Conservation (phyloP, 2,888 invertebrate genomes). For the Coenonympha arcania region DNA sequence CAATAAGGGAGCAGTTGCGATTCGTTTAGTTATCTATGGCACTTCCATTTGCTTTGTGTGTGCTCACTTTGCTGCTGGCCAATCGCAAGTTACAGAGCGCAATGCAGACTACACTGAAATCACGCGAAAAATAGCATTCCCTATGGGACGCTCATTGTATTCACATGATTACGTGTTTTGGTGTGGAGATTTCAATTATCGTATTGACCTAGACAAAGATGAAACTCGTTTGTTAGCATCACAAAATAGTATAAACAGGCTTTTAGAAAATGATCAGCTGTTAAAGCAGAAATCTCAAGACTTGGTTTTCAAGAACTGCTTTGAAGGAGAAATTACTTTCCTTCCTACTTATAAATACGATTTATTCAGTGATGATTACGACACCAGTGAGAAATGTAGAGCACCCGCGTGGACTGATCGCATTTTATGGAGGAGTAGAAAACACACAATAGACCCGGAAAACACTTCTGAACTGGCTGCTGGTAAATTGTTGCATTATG, state of each 20-base stretch:
- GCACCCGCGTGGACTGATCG: constrained; percentile 99
- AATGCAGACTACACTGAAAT: constrained; percentile 98
- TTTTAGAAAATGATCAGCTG: constrained; percentile 92
- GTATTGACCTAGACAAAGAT: constrained; percentile 96
- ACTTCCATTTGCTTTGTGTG: constrained; percentile 98
- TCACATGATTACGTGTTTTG: constrained; percentile 99
- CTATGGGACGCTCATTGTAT: constrained; percentile 92
- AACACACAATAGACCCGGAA: constrained; percentile 81
- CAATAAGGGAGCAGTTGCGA: constrained; percentile 97
- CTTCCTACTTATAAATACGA: constrained; percentile 99
- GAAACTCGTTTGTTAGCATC: constrained; percentile 89
- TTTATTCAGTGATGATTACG: constrained; percentile 98
- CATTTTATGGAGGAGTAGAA: constrained; percentile 91
- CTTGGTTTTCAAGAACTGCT: constrained; percentile 92
- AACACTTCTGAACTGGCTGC: constrained; percentile 78
- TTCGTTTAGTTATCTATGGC: constrained; percentile 91
- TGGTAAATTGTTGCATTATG: constrained; percentile 90
- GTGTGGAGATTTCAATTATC: constrained; percentile 99
- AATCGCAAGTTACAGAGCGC: constrained; percentile 93
- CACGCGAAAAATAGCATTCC: constrained; percentile 89
- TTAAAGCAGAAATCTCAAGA: constrained; percentile 84
- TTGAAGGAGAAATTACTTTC: constrained; percentile 93
- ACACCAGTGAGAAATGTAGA: constrained; percentile 97
- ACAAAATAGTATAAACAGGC: constrained; percentile 80
- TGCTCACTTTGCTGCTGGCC: constrained; percentile 99